Percentiles rank a stretch among this genome's conserved stretches.
These are phyloP conservation scores for Temnothorax longispinosus DNA, from an alignment of 1,140 invertebrate genomes.

Conservation along the genomic window DNA sequence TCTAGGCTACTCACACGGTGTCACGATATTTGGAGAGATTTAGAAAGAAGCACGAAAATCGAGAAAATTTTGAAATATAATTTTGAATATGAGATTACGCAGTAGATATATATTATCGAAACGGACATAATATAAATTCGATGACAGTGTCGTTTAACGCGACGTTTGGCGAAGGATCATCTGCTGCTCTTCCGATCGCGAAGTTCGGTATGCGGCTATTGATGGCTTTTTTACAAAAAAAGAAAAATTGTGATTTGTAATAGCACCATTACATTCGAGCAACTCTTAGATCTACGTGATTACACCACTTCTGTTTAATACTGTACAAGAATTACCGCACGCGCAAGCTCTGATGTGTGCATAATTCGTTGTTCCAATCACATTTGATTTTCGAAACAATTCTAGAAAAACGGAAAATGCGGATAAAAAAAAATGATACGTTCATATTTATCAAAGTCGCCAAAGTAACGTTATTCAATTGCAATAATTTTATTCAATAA, in stretches of 20 bases:
- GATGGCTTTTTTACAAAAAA: neutral
- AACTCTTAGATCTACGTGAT: neutral
- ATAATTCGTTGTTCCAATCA: conserved; percentile 60
- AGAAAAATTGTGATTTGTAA: neutral
- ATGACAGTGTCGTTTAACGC: neutral
- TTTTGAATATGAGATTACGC: neutral
- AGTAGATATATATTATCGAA: neutral
- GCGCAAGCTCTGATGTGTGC: conserved; percentile 23
- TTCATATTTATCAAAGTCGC: neutral
- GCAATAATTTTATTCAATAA: neutral
- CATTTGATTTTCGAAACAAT: conserved; percentile 36
- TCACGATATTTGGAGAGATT: conserved; percentile 52
- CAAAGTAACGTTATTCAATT: neutral
- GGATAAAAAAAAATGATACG: conserved; percentile 1
- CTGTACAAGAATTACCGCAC: conserved; percentile 27
- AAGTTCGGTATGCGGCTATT: neutral
- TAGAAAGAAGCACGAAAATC: neutral
- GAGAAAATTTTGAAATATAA: neutral
- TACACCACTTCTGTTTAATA: conserved; percentile 27
- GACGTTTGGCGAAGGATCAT: neutral
- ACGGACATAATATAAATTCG: neutral
- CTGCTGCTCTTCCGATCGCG: neutral
- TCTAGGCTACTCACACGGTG: conserved; percentile 75
- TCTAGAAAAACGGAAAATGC: conserved; percentile 39
- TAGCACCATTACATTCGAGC: neutral